Base-by-base conservation (phyloP, 1,140 invertebrate species). In the Oncopodura yosiiana region DNA sequence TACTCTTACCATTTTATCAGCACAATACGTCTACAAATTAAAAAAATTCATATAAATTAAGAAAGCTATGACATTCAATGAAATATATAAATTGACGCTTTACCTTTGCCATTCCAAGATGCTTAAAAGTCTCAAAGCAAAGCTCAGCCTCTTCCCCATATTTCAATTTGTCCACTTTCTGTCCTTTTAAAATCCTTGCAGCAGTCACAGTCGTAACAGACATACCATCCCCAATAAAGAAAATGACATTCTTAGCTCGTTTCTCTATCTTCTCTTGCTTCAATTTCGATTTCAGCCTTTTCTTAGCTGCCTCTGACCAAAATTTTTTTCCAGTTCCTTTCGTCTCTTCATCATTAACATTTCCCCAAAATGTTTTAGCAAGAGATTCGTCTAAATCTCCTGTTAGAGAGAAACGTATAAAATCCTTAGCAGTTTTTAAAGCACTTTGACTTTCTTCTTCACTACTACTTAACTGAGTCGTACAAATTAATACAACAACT, bases 191-290 rank as follows among this genome's bases (percentile, higher is more conserved):
- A 1, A 58, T 58, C 18, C 56, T 5, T 1, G 56, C 44, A n/a
- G 56, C 56, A 3, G 56, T 58, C 3, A 58, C 51, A 1, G 56
- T 58, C 2, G 80, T 70, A 8, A 85, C 67, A 0, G 82, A 83
- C 77, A 87, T 81, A 2, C 85, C 85, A 66, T 87, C 84, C 0
- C 84, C 84, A 38, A 87, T 63, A 62, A 85, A 82, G 50, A 87
- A 67, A 14, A 87, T 79, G 0, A 84, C 71, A 66, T 85, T 86
- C 58, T 79, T 82, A 8, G 83, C 83, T 39, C 34, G 29, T 9
- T 37, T 44, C 21, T 53, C 51, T 3, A 53, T 23, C 38, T 16
- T 39, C 27, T 5, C 16, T 1, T 26, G 19, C 23, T 53, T 41
- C 34, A 41, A 44, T 44, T 34, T 45, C 1, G 18, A 5, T 36